phyloP scores from a whole-genome alignment of 1,140 invertebrate genomes.

The Cataglyphis hispanica region DNA sequence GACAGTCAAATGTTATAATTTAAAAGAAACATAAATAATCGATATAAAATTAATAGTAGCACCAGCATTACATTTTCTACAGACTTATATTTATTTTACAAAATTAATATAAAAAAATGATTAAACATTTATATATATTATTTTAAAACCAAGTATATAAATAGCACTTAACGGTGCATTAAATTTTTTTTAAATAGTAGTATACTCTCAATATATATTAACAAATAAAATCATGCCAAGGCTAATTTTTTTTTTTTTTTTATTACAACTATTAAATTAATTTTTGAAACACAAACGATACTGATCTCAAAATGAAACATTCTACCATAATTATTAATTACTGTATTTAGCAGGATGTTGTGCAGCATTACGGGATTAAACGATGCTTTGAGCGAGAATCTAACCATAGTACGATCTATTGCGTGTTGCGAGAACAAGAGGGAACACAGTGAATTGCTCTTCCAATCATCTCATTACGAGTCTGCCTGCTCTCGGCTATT shows the following conservation, averaged over 20 bases:
- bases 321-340: conserved; percentile 66
- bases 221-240: not conserved
- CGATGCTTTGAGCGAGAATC: conserved; percentile 48
- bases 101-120: no score
- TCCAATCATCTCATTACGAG: conserved; percentile 79
- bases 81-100: not conserved
- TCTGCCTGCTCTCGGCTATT: conserved; percentile 50
- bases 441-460: conserved; percentile 71
- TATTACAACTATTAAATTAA: not conserved
- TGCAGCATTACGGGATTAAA: conserved; percentile 66
- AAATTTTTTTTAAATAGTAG: not conserved
- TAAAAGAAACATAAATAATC: not conserved
- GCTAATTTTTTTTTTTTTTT: not conserved
- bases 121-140: no score
- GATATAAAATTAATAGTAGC: not conserved
- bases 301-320: not conserved
- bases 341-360: conserved; percentile 66
- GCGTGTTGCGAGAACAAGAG: conserved; percentile 70
- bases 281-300: conserved; percentile 8
- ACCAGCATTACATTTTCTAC: not conserved
- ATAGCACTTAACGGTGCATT: not conserved
- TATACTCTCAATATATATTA: not conserved
- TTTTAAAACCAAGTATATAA: no score
- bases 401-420: conserved; percentile 51
- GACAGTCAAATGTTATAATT: not conserved